A percentile compares a stretch with the other conserved stretches of the same genome.
These are phyloP conservation scores for Carassius carassius DNA, from an alignment of 2,113 vertebrate genomes.

Conservation along the genomic window DNA sequence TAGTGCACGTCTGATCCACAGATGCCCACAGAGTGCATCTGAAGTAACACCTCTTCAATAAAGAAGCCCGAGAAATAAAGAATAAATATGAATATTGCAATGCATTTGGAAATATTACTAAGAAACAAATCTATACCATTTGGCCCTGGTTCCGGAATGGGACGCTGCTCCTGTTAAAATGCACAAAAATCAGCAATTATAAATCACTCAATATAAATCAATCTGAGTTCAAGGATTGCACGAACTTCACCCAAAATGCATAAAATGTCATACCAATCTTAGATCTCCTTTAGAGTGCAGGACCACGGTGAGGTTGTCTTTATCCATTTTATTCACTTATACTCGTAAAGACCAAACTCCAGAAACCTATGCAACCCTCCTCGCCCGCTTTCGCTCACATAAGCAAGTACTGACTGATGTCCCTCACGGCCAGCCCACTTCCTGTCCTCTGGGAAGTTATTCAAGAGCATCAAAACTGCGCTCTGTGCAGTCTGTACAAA, in stretches of 20 bases:
- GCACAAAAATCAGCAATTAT: constrained; percentile 25
- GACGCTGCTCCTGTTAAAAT: constrained; percentile 71
- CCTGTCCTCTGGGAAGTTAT: background rate
- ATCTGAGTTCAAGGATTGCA: background rate
- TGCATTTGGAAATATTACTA: background rate
- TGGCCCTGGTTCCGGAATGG: constrained; percentile 74
- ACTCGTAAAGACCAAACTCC: background rate
- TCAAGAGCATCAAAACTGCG: constrained; percentile 43
- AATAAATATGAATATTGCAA: background rate
- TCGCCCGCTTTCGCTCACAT: background rate
- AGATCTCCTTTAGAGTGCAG: constrained; percentile 72
- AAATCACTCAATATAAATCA: too few relatives aligned
- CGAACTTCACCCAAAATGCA: background rate
- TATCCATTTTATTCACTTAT: constrained; percentile 65
- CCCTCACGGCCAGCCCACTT: background rate
- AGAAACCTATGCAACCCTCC: too few relatives aligned
- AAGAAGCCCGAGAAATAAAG: constrained; percentile 22
- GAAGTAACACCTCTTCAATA: constrained; percentile 85
- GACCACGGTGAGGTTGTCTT: constrained; percentile 74
- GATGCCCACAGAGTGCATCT: constrained; percentile 97
- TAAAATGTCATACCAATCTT: constrained; percentile 68
- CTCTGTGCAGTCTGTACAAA: background rate
- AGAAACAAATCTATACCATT: constrained; percentile 63
- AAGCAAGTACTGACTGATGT: background rate
- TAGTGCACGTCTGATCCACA: constrained; percentile 96